Percentiles rank a stretch among this genome's conserved stretches.
These are phyloP conservation scores for Strix aluco DNA, from an alignment of 2,113 vertebrate species.

Conservation along the genomic window DNA sequence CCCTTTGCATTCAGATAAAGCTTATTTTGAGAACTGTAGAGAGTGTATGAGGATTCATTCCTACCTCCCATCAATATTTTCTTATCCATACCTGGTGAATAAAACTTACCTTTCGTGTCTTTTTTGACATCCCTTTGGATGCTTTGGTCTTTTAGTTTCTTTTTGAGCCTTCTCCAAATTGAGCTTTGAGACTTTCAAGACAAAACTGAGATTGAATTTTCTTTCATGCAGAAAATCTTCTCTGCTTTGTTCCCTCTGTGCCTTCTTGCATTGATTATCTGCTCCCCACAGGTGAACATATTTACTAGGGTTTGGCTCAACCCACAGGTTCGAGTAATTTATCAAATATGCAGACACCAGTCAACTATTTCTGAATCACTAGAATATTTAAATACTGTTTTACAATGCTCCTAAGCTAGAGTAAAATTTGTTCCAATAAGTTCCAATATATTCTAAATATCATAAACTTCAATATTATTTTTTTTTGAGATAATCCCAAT, in stretches of 20 bases:
- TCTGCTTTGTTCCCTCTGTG: background rate
- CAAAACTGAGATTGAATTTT: background rate
- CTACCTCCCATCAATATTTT: background rate
- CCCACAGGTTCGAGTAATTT: background rate
- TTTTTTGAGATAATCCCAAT: background rate
- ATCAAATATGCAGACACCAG: background rate
- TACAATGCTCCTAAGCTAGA: background rate
- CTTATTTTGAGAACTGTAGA: background rate
- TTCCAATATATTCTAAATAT: background rate
- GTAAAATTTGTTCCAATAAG: background rate
- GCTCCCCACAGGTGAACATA: background rate
- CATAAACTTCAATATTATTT: background rate
- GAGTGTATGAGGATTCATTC: background rate
- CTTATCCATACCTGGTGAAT: background rate
- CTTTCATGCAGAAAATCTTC: background rate
- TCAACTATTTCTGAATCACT: background rate
- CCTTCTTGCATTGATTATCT: background rate
- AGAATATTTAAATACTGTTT: background rate
- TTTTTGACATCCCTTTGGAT: background rate
- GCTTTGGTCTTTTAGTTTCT: background rate
- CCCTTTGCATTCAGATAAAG: background rate
- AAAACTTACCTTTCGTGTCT: background rate
- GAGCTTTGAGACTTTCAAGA: background rate
- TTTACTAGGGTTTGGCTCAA: background rate
- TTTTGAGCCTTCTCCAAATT: background rate